These are phyloP conservation scores for Aptenodytes patagonicus DNA, from an alignment of 2,113 vertebrate species.

Conservation along the genomic window DNA sequence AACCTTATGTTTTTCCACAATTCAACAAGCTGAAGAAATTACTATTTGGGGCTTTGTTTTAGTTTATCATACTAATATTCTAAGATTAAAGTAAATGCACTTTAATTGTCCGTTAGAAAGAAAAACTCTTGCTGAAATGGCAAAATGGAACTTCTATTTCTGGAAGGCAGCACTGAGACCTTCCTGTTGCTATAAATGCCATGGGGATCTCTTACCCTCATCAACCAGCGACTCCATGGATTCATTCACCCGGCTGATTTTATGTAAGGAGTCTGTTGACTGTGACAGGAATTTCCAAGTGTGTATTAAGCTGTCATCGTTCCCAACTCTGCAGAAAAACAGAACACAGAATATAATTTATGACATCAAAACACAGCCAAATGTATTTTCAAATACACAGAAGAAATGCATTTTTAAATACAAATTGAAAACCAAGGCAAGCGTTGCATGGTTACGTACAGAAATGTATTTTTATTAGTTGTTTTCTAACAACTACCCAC, in stretches of 20 bases:
- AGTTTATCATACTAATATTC: not conserved
- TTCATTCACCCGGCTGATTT: slow-evolving; percentile 90
- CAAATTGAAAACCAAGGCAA: not conserved
- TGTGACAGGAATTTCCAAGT: slow-evolving; percentile 90
- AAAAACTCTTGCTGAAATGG: not conserved
- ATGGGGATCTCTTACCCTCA: slow-evolving; percentile 80
- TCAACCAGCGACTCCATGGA: slow-evolving; percentile 93
- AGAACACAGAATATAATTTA: not conserved
- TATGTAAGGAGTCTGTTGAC: slow-evolving; percentile 94
- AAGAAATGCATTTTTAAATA: slow-evolving; percentile 7
- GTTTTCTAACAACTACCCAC: not conserved
- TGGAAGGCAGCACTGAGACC: not conserved
- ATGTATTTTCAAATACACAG: not conserved
- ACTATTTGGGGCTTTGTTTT: not conserved
- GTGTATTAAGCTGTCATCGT: slow-evolving; percentile 86
- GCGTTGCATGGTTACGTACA: accelerated
- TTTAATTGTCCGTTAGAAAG: not conserved
- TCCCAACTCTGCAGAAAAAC: slow-evolving; percentile 80
- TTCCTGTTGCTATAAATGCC: not conserved
- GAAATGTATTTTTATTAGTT: not conserved
- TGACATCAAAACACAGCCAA: not conserved
- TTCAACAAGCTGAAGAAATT: not conserved
- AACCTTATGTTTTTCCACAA: not conserved
- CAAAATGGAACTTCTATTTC: not conserved
- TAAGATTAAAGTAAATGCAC: not conserved